Base-by-base conservation (phyloP, 2,888 invertebrate genomes). In the Diabrotica balteata region DNA sequence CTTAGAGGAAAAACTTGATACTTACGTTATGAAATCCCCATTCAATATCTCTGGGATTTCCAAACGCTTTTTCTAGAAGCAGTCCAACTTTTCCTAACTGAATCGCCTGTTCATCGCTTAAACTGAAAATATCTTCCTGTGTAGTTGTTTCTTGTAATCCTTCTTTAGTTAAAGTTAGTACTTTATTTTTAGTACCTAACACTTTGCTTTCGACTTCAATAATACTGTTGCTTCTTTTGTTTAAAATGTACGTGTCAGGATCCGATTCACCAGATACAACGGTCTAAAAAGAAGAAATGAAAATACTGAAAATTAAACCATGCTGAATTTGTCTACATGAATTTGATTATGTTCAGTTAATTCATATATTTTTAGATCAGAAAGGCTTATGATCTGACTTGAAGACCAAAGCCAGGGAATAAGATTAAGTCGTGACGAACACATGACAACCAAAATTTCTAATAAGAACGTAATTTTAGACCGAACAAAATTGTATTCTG, bases 191-290 rank as follows among this genome's bases (percentile, higher is more conserved):
- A 0, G 84, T 83, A 0, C 90, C 90, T 7, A 88, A 73, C n/a
- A 80, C 79, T 8, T 84, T 83, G 47, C 83, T 81, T 9, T 67
- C n/a, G 8, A 77, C 47, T 42, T 59, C 78, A 3, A 93, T 77
- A 3, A 81, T 74, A 17, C 85, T 84, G 17, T 87, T 81, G 75
- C 82, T 83, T 2, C 83, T 84, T 59, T 90, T 86, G 8, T 84
- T 81, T 5, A 94, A 79, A 10, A 87, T 85, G 66, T 93, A 86
- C 0, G 90, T 90, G 78, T 95, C 94, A 0, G 95, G 94, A 76
- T 94, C 93, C 1, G 90, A 87, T 54, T 87, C 83, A 0, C 91
- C 94, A 0, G 93, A 93, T 0, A 95, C 95, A 5, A 95, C 93
- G 69, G 90, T 90, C 93, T 93, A 81, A 61, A 83, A 78, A 8